A percentile compares a stretch with the other conserved stretches of the same genome.
phyloP scores from a whole-genome alignment of 2,888 invertebrate species.

The Scrobipalpa costella region DNA sequence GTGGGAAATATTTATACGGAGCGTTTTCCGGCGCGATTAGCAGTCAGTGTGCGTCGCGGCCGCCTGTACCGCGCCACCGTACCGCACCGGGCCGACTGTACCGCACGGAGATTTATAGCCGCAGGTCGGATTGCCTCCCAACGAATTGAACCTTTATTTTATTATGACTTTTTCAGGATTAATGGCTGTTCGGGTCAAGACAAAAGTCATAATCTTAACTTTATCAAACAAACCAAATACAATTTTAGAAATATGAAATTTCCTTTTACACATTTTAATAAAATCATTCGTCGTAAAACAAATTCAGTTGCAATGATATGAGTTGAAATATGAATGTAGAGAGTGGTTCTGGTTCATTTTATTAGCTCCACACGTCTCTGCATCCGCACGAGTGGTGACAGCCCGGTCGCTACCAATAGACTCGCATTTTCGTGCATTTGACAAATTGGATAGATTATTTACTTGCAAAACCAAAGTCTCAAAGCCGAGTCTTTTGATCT shows the following conservation, averaged over 20 bases:
- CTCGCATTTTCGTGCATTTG: not conserved
- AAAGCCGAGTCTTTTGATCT: too few relatives aligned
- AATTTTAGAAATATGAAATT: not conserved
- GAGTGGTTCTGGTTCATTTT: not conserved
- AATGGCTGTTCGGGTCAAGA: conserved; percentile 9
- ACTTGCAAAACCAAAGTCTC: too few relatives aligned
- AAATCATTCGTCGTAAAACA: conserved; percentile 2
- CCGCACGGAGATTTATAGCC: conserved; percentile 6
- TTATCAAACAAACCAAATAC: not conserved
- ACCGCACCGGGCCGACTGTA: conserved; percentile 5
- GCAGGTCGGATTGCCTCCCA: conserved; percentile 13
- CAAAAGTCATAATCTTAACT: not conserved
- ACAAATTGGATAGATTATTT: too few relatives aligned
- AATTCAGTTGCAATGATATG: not conserved
- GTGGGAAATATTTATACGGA: conserved; percentile 25
- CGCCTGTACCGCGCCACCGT: conserved; percentile 6
- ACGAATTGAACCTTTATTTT: conserved; percentile 17
- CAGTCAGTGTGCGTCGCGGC: conserved; percentile 2
- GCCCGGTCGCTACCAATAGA: not conserved
- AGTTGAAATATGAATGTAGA: conserved; percentile 1
- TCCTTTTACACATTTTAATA: not conserved
- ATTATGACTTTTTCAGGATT: conserved; percentile 18
- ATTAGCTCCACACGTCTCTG: conserved; percentile 5
- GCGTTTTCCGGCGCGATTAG: conserved; percentile 21
- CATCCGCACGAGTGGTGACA: not conserved